A percentile compares a stretch with the other conserved stretches of the same genome.
Conservation (phyloP, 2,888 invertebrate genomes). For the Cosmopolites sordidus region DNA sequence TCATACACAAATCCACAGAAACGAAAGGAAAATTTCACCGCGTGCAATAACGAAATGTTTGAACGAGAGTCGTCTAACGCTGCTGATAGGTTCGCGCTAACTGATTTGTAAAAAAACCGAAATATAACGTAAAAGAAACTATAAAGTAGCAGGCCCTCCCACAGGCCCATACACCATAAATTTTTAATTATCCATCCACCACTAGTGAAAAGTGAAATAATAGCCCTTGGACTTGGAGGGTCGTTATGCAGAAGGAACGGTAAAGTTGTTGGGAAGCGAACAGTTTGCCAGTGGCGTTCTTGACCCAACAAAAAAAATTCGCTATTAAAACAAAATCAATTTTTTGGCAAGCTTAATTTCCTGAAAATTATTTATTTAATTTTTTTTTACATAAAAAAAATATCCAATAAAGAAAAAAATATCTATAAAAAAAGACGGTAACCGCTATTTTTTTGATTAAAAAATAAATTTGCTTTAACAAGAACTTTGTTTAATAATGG, state of each 20-base stretch:
- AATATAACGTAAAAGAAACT: conserved; percentile 38
- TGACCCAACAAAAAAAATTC: background rate
- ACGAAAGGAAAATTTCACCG: no score
- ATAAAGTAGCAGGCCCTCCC: conserved; percentile 46
- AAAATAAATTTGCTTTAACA: no score
- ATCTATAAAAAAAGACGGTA: no score
- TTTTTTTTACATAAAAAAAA: no score
- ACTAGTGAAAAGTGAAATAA: conserved; percentile 36
- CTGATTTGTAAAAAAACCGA: conserved; percentile 44
- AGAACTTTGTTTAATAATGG: no score
- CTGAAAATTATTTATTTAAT: no score
- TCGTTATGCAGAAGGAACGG: conserved; percentile 3
- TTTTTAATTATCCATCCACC: conserved; percentile 46
- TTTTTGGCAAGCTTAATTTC: no score
- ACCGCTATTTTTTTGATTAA: no score
- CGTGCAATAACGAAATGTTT: no score
- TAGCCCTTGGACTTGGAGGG: conserved; percentile 33
- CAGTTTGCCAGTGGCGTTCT: background rate
- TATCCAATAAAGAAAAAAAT: no score
- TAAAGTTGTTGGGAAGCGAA: background rate
- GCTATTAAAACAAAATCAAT: no score
- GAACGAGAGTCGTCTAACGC: conserved; percentile 11
- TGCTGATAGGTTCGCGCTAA: conserved; percentile 27
- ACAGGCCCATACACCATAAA: conserved; percentile 38
- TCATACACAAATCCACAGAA: no score